Evolutionary conservation across 2,888 invertebrate species (phyloP).

Genomic region (Tyria jacobaeae): DNA sequence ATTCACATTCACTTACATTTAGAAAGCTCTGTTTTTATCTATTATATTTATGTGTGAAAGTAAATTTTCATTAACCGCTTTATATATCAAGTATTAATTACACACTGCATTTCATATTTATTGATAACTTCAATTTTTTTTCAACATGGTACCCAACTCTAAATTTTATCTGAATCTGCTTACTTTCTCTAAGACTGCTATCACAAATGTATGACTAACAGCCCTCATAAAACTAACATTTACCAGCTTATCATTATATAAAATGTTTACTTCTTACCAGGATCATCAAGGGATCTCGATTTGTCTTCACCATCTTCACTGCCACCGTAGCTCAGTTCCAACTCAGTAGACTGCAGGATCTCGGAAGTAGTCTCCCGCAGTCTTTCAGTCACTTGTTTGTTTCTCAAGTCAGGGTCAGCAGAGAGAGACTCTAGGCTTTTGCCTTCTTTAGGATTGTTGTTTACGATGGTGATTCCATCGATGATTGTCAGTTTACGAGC

Average conservation of each 20-base stretch:
- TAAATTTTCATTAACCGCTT: background rate
- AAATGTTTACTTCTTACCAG: constrained; percentile 53
- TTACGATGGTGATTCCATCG: constrained; percentile 74
- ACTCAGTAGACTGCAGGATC: constrained; percentile 69
- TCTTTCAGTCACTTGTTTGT: constrained; percentile 68
- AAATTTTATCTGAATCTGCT: no score
- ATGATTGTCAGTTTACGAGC: constrained; percentile 70
- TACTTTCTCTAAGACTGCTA: no score
- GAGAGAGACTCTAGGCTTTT: constrained; percentile 71
- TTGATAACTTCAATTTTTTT: no score
- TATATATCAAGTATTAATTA: background rate
- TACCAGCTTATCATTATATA: background rate
- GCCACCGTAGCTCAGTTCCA: constrained; percentile 72
- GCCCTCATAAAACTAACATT: no score
- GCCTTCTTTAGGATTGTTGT: constrained; percentile 70
- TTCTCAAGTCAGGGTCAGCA: constrained; percentile 66
- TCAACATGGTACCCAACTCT: no score
- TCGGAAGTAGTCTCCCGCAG: constrained; percentile 72
- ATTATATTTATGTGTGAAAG: background rate
- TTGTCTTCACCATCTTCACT: constrained; percentile 66
- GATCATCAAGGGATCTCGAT: constrained; percentile 68
- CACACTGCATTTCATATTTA: no score
- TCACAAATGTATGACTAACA: no score
- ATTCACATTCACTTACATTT: background rate
- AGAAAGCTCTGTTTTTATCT: background rate